Base-by-base conservation (phyloP, 2,888 invertebrate genomes). In the Dicranocentrus wangi region DNA sequence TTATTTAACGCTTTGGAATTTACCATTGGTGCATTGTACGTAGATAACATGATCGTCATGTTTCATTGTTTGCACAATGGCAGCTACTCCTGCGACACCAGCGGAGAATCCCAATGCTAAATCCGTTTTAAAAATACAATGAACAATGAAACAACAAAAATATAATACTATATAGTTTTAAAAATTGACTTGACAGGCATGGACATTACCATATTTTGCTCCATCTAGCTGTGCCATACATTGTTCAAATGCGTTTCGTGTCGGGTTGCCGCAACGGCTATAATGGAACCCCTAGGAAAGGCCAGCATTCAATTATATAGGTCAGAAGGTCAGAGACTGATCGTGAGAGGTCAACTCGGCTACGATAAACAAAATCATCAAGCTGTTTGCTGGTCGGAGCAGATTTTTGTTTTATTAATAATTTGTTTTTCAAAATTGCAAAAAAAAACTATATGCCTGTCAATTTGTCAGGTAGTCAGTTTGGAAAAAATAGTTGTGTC, bases 201-300 rank as follows among this genome's bases (percentile, higher is more conserved):
- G n/a, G n/a, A n/a, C n/a, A 10, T 32, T 32, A 84, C 93, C 95
- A 89, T 95, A 91, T 89, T 95, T 94, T 8, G 93, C 98, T 86
- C 93, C 93, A 88, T 99, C 99, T 77, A 99, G 89, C 0, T 95
- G 92, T 1, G 99, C 98, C 68, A 99, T 89, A 88, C 96, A 96
- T 86, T 92, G 91, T 89, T 99, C 98, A 80, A 99, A 90, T 19
- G 94, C 93, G 85, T 94, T 93, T 84, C 99, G 91, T 0, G 96
- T 95, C 23, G 99, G 99, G 90, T 99, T 99, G 28, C 97, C 97
- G 88, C 96, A 94, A 88, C 99, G 91, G 0, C 95, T 93, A 89
- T 99, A 99, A 87, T 97, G 97, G 89, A 91, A 98, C 66, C 94
- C 94, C 95, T 96, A 87, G 72, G 82, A 72, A 72, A 76, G 76